These are phyloP conservation scores for Dioctria linearis DNA, from an alignment of 2,888 invertebrate genomes.

Conservation along the genomic window DNA sequence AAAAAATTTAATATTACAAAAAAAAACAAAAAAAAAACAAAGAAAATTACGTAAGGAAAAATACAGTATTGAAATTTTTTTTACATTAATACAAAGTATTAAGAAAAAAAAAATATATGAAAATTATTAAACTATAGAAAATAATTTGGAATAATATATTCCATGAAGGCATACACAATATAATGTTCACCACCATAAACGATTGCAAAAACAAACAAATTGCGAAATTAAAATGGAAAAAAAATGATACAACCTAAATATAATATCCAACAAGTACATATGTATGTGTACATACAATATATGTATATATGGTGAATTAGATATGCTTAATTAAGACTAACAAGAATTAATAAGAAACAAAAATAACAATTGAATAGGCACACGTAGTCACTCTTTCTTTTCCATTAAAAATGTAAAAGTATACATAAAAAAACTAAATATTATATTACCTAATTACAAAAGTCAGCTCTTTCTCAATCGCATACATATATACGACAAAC, in stretches of 20 bases:
- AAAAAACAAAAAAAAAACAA: background rate
- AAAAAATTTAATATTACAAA: constrained; percentile 35
- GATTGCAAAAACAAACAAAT: background rate
- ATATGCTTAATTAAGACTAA: too few relatives aligned
- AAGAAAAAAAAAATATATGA: constrained; percentile 32
- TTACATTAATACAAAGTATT: constrained; percentile 53
- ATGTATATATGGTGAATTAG: too few relatives aligned
- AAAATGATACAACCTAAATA: too few relatives aligned
- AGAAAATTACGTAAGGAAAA: constrained; percentile 39
- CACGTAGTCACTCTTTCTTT: constrained; percentile 32
- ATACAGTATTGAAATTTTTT: constrained; percentile 56
- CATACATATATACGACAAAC: background rate
- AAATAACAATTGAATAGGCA: constrained; percentile 17
- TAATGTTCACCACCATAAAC: background rate
- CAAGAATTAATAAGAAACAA: background rate
- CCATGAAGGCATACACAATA: background rate
- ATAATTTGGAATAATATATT: constrained; percentile 37
- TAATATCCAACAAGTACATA: too few relatives aligned
- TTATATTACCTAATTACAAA: too few relatives aligned
- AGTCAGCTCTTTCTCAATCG: too few relatives aligned
- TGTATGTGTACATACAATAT: too few relatives aligned
- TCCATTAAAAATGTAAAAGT: constrained; percentile 1
- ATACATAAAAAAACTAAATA: background rate
- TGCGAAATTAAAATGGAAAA: too few relatives aligned
- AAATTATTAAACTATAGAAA: constrained; percentile 1